Evolutionary conservation across 1,140 invertebrate genomes (phyloP), one percentile per base, ranked within the genome.

Genomic region (Bombus superbus): DNA sequence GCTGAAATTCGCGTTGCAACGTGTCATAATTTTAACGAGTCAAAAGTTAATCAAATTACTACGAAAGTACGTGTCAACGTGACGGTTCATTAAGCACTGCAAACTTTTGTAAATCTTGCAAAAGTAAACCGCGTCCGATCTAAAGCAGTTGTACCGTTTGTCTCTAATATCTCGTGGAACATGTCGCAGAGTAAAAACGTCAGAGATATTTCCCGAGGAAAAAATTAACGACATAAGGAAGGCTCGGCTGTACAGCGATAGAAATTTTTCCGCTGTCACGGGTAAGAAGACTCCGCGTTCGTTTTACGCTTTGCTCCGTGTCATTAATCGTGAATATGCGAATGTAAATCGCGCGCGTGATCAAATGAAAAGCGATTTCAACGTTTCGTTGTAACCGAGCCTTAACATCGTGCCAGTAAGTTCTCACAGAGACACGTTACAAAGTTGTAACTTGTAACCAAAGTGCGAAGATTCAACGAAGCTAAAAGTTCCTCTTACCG

Each of bases 211-310:
- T 59, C 2, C 10, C 32, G 5, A 15, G 5, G 0, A 59, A 76
- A 75, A 76, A 59, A 59, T 76, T 38, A 38, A 59, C 13, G 25
- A 11, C 9, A 71, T 8, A 40, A 74, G n/a, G 4, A 74, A 47
- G 44, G 10, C 35, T 28, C 4, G 11, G 13, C n/a, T n/a, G n/a
- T n/a, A 62, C 18, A 53, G 18, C 9, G 44, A 44, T 22, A 32
- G 44, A 35, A 8, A 25, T 35, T 32, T 53, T 74, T 74, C 18
- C n/a, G 25, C 32, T 35, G 18, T 44, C 4, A 32, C 18, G 15
- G 32, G 10, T 74, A 74, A 74, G n/a, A 74, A 22, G 72, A 74
- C n/a, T 53, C 44, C 44, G n/a, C 35, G 35, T 38, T 76, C 44
- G 35, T 59, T 76, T 76, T 2, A 57, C 74, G 4, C 25, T 57